Evolutionary conservation across 2,113 vertebrate genomes (phyloP).

Genomic region (Pteruthius melanotis): DNA sequence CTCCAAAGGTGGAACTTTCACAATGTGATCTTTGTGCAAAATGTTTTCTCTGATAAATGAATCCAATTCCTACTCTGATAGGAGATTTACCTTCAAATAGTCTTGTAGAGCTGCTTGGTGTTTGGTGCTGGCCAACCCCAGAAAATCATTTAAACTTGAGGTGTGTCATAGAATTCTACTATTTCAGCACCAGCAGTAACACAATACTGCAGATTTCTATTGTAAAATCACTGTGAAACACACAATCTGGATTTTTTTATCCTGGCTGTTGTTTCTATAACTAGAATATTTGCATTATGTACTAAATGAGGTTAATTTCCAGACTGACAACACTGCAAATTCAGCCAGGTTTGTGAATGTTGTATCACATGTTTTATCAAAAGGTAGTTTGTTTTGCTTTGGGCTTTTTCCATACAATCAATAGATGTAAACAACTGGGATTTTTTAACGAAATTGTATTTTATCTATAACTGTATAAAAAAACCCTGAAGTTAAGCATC

Average conservation of each 20-base stretch:
- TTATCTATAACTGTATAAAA: neutral
- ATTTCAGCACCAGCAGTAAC: neutral
- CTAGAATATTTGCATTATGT: neutral
- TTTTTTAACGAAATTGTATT: neutral
- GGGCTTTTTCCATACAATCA: neutral
- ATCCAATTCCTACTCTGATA: neutral
- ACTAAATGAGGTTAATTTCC: neutral
- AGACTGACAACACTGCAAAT: neutral
- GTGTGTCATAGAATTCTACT: neutral
- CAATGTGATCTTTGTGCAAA: neutral
- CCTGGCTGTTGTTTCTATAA: neutral
- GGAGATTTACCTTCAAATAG: neutral
- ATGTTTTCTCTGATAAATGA: neutral
- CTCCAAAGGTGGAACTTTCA: neutral
- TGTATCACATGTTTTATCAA: neutral
- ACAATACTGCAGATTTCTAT: neutral
- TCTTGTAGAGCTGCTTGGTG: neutral
- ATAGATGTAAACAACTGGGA: neutral
- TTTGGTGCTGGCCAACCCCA: neutral
- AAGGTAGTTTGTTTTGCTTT: neutral
- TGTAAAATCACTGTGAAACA: neutral
- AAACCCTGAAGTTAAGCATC: rapidly evolving
- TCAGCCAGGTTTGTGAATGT: neutral
- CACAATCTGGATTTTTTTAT: neutral
- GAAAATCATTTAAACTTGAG: neutral